phyloP scores from a whole-genome alignment of 92 coral and sea anemone genomes.

The Pocillopora grandis region DNA sequence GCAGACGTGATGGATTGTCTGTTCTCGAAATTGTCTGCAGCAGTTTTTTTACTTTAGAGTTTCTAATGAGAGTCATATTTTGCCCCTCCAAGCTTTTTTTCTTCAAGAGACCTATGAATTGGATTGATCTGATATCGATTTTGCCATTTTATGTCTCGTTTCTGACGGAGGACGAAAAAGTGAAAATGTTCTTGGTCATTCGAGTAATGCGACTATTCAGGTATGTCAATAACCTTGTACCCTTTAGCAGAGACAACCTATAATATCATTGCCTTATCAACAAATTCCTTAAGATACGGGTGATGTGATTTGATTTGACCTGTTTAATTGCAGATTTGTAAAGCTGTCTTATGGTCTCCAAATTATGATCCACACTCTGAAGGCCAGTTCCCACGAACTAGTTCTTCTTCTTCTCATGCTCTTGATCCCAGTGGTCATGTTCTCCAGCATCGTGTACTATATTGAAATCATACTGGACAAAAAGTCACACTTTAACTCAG shows the following conservation, averaged over 20 bases:
- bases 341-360: conserved; percentile 93
- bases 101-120: conserved; percentile 81
- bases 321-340: conserved; percentile 55
- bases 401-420: conserved; percentile 80
- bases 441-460: conserved; percentile 92
- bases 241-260: neutral
- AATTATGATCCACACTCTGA: conserved; percentile 89
- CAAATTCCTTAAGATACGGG: too few species aligned
- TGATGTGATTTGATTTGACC: neutral
- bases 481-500: conserved; percentile 59
- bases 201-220: conserved; percentile 87
- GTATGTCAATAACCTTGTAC: neutral
- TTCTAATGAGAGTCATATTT: conserved; percentile 67
- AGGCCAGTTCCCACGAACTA: conserved; percentile 87
- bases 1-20: conserved; percentile 41
- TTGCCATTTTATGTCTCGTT: conserved; percentile 74
- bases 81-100: conserved; percentile 81
- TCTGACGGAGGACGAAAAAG: conserved; percentile 37
- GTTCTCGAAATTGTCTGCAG: conserved; percentile 82
- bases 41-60: conserved; percentile 84
- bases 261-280: too few species aligned
- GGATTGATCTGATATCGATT: conserved; percentile 94
- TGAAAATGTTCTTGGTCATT: conserved; percentile 75
- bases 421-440: conserved; percentile 87
- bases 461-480: conserved; percentile 65